These are phyloP conservation scores for Drosophila borealis DNA, from an alignment of 2,888 invertebrate genomes.

Conservation along the genomic window DNA sequence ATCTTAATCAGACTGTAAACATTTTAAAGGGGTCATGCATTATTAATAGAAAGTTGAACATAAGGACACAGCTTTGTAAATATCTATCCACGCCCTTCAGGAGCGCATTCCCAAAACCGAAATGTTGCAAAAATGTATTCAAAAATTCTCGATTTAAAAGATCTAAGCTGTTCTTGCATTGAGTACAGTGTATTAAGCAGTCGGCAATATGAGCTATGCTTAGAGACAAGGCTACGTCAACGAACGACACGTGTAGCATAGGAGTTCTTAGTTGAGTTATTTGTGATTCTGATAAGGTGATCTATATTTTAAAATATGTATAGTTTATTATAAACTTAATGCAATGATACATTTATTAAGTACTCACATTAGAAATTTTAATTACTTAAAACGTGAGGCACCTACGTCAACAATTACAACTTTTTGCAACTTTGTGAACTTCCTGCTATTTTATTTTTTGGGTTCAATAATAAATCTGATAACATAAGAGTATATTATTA, in stretches of 20 bases:
- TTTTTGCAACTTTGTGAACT: background rate
- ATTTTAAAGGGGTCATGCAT: too few relatives aligned
- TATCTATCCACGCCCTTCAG: too few relatives aligned
- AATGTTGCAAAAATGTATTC: too few relatives aligned
- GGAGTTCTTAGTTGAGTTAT: background rate
- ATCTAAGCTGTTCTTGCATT: background rate
- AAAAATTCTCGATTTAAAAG: background rate
- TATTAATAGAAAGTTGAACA: too few relatives aligned
- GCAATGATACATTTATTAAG: background rate
- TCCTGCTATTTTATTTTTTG: background rate
- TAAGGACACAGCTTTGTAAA: too few relatives aligned
- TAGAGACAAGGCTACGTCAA: background rate
- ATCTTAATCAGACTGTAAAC: background rate
- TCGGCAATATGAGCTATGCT: background rate
- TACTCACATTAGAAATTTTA: too few relatives aligned
- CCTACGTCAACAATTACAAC: background rate
- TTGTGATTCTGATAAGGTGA: conserved; percentile 26
- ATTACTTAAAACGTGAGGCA: background rate
- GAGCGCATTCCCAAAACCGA: too few relatives aligned
- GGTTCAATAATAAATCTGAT: too few relatives aligned
- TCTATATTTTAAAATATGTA: conserved; percentile 12
- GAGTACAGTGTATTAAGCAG: background rate
- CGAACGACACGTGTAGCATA: conserved; percentile 12
- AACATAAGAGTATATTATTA: too few relatives aligned
- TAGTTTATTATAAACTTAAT: background rate